Evolutionary conservation across 2,797 vertebrate species (phyloP).

Genomic region (Sorex maritimensis): DNA sequence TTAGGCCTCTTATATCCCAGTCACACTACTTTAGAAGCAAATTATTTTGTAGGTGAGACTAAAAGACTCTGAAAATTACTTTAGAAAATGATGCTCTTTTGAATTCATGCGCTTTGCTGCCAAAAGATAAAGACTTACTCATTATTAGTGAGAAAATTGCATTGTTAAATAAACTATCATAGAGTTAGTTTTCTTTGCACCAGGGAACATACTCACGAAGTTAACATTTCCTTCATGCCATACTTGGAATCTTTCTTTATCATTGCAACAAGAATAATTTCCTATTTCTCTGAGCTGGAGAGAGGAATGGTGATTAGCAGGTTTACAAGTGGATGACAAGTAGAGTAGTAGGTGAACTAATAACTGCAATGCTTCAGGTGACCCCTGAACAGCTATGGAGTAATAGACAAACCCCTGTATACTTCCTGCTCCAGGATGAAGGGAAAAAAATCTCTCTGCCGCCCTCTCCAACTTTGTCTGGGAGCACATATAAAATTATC

Average conservation of each 20-base stretch:
- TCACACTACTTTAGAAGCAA: constrained; percentile 12
- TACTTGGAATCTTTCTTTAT: constrained; percentile 27
- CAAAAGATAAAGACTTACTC: too few relatives aligned
- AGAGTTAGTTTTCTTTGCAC: constrained; percentile 35
- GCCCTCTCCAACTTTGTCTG: not conserved
- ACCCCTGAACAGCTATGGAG: not conserved
- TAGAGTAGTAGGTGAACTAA: not conserved
- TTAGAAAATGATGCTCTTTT: too few relatives aligned
- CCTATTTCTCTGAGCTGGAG: constrained; percentile 2
- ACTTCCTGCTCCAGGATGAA: not conserved
- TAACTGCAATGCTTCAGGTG: not conserved
- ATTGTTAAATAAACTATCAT: constrained; percentile 1
- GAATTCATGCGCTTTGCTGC: too few relatives aligned
- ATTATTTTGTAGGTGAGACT: not conserved
- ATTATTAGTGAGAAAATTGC: too few relatives aligned
- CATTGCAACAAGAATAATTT: not conserved
- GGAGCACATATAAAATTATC: not conserved
- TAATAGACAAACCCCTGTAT: not conserved
- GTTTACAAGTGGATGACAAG: not conserved
- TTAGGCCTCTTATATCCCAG: not conserved
- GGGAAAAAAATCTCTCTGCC: not conserved
- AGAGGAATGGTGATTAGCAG: not conserved
- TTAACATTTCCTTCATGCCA: constrained; percentile 15
- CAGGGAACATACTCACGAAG: not conserved
- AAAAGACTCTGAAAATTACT: too few relatives aligned